Conservation (phyloP, 1,140 invertebrate genomes). For the Brachionus rubens region DNA sequence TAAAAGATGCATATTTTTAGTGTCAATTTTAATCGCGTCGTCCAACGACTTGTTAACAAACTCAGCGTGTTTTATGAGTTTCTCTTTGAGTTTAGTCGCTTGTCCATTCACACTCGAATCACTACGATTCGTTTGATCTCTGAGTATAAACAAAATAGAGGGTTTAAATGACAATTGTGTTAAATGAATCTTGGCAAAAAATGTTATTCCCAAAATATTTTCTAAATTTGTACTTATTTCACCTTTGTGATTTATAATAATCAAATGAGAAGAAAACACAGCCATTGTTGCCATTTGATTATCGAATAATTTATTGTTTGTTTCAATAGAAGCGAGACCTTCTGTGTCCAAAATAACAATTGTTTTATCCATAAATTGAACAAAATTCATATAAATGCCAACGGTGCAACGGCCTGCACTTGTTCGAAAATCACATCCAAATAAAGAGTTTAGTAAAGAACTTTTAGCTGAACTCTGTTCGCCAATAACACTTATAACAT, state of each 20-base stretch:
- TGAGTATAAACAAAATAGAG: not conserved
- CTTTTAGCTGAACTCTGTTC: constrained; percentile 46
- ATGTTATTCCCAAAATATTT: not conserved
- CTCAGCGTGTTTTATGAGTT: not conserved
- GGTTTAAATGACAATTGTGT: not conserved
- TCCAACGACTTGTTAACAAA: not conserved
- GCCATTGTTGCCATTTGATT: constrained; percentile 23
- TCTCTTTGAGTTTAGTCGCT: not conserved
- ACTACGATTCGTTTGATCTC: not conserved
- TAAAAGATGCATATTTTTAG: not conserved
- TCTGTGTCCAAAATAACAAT: constrained; percentile 29
- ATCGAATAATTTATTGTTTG: not conserved
- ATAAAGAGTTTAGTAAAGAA: constrained; percentile 46
- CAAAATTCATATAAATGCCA: constrained; percentile 41
- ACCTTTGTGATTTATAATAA: not conserved
- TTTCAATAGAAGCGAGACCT: constrained; percentile 5
- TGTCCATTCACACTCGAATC: not conserved
- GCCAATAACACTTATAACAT: constrained; percentile 44
- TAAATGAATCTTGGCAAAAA: not conserved
- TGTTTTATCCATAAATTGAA: not conserved
- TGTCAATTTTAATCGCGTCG: not conserved
- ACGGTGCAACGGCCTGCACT: constrained; percentile 47
- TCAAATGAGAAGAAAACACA: constrained; percentile 8
- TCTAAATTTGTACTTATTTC: not conserved
- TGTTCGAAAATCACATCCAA: constrained; percentile 44